Evolutionary conservation across 2,797 vertebrate genomes (phyloP).

Genomic region (Xenentodon cancila): DNA sequence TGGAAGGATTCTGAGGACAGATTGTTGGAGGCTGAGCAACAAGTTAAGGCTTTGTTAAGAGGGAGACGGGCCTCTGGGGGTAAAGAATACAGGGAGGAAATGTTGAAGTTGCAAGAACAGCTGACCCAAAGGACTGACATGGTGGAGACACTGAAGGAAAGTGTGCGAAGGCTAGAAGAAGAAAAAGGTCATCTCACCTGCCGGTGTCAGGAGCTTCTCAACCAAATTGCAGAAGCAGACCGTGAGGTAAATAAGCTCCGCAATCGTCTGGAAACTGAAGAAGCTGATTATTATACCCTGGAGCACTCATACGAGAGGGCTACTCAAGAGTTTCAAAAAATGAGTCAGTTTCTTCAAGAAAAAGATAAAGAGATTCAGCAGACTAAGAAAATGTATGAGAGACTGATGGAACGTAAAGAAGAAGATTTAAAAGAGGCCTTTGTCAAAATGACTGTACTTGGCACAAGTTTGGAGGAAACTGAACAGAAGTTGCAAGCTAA

Average conservation of each 20-base stretch:
- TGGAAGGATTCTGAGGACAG: slow-evolving; percentile 85
- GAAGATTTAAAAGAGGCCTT: slow-evolving; percentile 90
- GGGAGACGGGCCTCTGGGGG: slow-evolving; percentile 82
- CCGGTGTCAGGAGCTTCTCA: slow-evolving; percentile 91
- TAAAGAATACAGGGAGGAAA: slow-evolving; percentile 82
- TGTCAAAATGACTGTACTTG: slow-evolving; percentile 89
- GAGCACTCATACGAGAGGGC: slow-evolving; percentile 87
- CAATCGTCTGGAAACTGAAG: slow-evolving; percentile 84
- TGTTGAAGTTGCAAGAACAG: slow-evolving; percentile 89
- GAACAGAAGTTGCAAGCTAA: slow-evolving; percentile 88
- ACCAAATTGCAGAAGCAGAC: slow-evolving; percentile 88
- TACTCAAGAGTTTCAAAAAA: slow-evolving; percentile 87
- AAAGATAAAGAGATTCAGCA: slow-evolving; percentile 91
- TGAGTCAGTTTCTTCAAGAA: slow-evolving; percentile 86
- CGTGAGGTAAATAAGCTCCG: slow-evolving; percentile 88
- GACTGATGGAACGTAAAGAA: slow-evolving; percentile 88
- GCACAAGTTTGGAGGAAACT: slow-evolving; percentile 90
- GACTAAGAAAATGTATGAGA: slow-evolving; percentile 89
- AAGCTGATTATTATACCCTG: slow-evolving; percentile 87
- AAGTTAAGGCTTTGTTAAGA: slow-evolving; percentile 88
- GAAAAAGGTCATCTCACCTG: slow-evolving; percentile 88
- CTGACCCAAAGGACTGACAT: slow-evolving; percentile 83
- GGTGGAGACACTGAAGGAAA: slow-evolving; percentile 86
- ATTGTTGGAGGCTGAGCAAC: slow-evolving; percentile 86
- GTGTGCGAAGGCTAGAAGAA: slow-evolving; percentile 86